Evolutionary conservation across 2,113 vertebrate genomes (phyloP).

Genomic region (Kobus ellipsiprymnus): DNA sequence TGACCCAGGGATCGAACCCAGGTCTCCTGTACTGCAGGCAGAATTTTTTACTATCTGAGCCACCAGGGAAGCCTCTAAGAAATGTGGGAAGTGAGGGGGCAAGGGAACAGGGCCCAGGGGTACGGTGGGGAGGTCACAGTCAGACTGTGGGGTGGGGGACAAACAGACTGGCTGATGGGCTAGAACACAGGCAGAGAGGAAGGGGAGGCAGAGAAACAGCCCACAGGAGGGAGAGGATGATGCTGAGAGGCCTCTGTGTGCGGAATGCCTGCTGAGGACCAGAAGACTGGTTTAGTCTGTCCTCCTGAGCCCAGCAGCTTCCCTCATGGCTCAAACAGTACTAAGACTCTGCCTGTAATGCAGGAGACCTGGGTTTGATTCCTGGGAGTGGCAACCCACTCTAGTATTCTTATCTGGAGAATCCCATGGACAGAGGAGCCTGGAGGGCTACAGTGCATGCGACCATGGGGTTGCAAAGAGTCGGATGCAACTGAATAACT

Average conservation of each 20-base stretch:
- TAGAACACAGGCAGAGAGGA: not conserved
- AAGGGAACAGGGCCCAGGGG: not conserved
- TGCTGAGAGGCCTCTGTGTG: not conserved
- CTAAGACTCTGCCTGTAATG: not conserved
- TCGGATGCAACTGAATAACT: not conserved
- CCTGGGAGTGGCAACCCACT: not conserved
- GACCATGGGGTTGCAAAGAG: not conserved
- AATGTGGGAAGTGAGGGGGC: fast-evolving
- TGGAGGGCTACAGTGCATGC: not conserved
- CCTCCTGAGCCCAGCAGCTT: not conserved
- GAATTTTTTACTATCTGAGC: not conserved
- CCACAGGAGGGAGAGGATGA: not conserved
- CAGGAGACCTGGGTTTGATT: not conserved
- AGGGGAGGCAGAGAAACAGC: not conserved
- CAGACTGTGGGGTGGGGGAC: not conserved
- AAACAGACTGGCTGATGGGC: fast-evolving
- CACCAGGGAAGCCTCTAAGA: not conserved
- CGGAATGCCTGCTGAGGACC: not conserved
- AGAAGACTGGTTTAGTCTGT: too few species aligned
- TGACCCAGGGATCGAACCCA: not conserved
- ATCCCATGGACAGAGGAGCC: not conserved
- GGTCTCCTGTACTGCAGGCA: not conserved
- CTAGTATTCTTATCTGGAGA: not conserved
- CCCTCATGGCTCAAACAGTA: not conserved
- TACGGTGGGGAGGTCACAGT: fast-evolving